A percentile compares a stretch with the other conserved stretches of the same genome.
These are phyloP conservation scores for Thunnus albacares DNA, from an alignment of 2,797 vertebrate genomes.

Conservation along the genomic window DNA sequence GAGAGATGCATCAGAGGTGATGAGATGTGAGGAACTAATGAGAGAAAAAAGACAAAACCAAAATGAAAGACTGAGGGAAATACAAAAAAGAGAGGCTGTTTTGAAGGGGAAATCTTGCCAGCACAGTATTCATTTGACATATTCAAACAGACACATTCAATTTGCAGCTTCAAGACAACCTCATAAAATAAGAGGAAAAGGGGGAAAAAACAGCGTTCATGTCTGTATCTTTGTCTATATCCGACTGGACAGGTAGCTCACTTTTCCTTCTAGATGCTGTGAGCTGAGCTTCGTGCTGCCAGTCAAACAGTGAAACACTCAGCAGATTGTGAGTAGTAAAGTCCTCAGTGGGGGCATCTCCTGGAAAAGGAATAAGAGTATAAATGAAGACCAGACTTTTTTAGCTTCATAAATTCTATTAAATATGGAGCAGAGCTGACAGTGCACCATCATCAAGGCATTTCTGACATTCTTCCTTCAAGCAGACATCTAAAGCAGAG, in stretches of 20 bases:
- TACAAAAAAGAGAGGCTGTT: not conserved
- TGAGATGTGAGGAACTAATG: not conserved
- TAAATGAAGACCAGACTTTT: conserved; percentile 32
- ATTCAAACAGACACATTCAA: conserved; percentile 27
- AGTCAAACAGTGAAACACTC: conserved; percentile 51
- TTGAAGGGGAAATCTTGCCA: conserved; percentile 5
- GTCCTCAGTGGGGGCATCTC: conserved; percentile 48
- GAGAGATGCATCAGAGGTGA: not conserved
- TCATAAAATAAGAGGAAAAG: conserved; percentile 7
- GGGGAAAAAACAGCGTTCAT: conserved; percentile 18
- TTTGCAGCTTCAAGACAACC: not conserved
- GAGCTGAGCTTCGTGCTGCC: conserved; percentile 44
- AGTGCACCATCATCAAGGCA: conserved; percentile 13
- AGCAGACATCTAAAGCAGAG: conserved; percentile 22
- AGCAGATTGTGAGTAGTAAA: conserved; percentile 56
- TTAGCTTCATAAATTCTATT: conserved; percentile 20
- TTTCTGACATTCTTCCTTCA: conserved; percentile 27
- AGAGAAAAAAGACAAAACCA: not conserved
- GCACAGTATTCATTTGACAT: conserved; percentile 10
- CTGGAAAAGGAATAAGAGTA: conserved; percentile 38
- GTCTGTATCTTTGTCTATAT: conserved; percentile 25
- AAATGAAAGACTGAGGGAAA: not conserved
- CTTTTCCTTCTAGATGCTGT: conserved; percentile 48
- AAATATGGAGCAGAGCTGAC: conserved; percentile 20
- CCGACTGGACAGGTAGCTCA: conserved; percentile 38